Evolutionary conservation across 2,797 vertebrate species (phyloP).

Genomic region (Sebastes cheni): DNA sequence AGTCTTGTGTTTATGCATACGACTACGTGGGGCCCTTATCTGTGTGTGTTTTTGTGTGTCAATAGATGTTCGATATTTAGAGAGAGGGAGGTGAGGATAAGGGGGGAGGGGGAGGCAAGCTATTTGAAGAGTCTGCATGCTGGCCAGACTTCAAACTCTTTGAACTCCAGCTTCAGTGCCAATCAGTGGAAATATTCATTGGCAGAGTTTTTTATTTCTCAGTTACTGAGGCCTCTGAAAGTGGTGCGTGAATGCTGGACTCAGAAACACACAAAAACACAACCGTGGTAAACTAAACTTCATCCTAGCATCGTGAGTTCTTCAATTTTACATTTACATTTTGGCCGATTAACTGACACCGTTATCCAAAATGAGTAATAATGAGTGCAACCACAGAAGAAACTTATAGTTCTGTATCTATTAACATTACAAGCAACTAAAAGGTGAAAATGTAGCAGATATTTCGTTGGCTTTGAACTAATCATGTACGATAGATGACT

Average conservation of each 20-base stretch:
- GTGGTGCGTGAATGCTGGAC: conserved; percentile 20
- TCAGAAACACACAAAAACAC: conserved; percentile 5
- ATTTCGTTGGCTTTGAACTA: neutral
- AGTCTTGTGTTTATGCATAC: neutral
- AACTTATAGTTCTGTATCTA: neutral
- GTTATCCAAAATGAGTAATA: neutral
- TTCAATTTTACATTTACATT: neutral
- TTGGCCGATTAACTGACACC: neutral
- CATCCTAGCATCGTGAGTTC: neutral
- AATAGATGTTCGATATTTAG: neutral
- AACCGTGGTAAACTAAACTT: conserved; percentile 1
- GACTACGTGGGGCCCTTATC: neutral
- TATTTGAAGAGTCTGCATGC: conserved; percentile 41
- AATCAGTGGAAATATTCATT: conserved; percentile 65
- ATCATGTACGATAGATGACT: neutral
- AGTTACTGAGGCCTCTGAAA: conserved; percentile 36
- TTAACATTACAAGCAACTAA: neutral
- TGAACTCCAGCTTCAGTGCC: conserved; percentile 42
- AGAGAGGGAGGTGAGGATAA: conserved; percentile 20
- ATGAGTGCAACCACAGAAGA: neutral
- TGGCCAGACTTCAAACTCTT: conserved; percentile 43
- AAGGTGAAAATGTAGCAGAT: neutral
- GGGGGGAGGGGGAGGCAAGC: neutral
- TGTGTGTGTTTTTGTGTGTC: neutral
- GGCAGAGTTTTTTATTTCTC: conserved; percentile 43